Evolutionary conservation across 2,797 vertebrate genomes (phyloP).

Genomic region (Varecia variegata): DNA sequence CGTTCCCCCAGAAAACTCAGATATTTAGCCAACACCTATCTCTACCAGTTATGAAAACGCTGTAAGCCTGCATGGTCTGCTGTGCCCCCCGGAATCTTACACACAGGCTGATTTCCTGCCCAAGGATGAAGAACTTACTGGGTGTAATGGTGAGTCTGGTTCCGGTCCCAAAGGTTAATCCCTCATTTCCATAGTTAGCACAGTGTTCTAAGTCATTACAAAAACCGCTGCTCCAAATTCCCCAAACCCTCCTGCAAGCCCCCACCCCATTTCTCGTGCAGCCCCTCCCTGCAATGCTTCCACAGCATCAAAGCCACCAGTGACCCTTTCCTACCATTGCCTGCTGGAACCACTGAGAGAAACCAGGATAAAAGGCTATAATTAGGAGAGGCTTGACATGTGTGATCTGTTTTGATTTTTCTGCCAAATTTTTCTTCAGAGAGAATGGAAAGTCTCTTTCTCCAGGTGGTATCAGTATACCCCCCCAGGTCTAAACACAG

Average conservation of each 20-base stretch:
- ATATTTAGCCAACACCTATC: neutral
- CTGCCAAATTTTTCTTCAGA: slow-evolving; percentile 41
- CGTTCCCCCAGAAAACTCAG: neutral
- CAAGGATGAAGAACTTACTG: slow-evolving; percentile 55
- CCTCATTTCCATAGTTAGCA: slow-evolving; percentile 31
- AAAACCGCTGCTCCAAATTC: slow-evolving; percentile 36
- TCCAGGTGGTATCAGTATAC: neutral
- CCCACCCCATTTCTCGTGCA: neutral
- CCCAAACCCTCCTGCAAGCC: neutral
- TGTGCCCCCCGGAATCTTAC: neutral
- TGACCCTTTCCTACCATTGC: neutral
- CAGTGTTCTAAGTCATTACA: slow-evolving; percentile 53
- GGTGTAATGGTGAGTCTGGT: slow-evolving; percentile 62
- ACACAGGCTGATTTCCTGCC: neutral
- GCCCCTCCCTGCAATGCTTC: neutral
- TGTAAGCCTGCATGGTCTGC: neutral
- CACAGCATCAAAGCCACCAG: neutral
- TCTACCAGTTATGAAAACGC: slow-evolving; percentile 3
- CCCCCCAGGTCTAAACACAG: neutral
- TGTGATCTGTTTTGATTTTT: slow-evolving; percentile 40
- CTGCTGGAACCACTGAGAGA: neutral
- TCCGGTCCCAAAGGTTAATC: slow-evolving; percentile 55
- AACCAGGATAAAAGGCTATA: slow-evolving; percentile 30
- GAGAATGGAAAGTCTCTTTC: neutral
- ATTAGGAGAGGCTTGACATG: neutral